These are phyloP conservation scores for Limnephilus rhombicus DNA, from an alignment of 2,888 invertebrate genomes.

Conservation along the genomic window DNA sequence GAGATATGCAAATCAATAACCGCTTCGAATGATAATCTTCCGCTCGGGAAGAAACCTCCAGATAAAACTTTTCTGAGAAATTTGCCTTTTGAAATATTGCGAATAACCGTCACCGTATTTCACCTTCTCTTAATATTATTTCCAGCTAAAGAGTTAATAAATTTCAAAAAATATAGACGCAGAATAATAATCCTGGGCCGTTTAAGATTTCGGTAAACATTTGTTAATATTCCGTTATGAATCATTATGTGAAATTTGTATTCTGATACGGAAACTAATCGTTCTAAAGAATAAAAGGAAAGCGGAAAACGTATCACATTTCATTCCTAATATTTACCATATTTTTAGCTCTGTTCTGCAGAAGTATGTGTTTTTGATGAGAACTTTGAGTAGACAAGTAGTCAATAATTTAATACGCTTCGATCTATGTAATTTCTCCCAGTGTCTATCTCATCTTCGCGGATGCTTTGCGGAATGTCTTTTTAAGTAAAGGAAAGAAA, in stretches of 20 bases:
- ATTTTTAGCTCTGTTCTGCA: no score
- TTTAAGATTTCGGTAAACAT: not conserved
- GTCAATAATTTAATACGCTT: no score
- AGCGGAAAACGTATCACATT: not conserved
- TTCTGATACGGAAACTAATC: not conserved
- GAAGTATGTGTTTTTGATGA: no score
- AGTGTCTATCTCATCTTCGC: no score
- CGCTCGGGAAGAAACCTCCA: not conserved
- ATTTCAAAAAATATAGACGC: slow-evolving; percentile 13
- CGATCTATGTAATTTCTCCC: no score
- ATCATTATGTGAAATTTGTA: not conserved
- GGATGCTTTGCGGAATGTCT: no score
- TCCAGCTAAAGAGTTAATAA: slow-evolving; percentile 35
- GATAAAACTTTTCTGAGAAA: slow-evolving; percentile 39
- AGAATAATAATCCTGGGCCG: not conserved
- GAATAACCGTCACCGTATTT: slow-evolving; percentile 25
- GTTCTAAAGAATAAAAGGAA: not conserved
- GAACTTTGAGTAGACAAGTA: no score
- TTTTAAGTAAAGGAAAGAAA: no score
- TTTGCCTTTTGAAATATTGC: slow-evolving; percentile 31
- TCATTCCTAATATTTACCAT: no score
- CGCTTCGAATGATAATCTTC: slow-evolving; percentile 41
- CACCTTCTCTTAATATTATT: slow-evolving; percentile 35
- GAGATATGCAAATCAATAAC: slow-evolving; percentile 43
- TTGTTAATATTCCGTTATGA: not conserved